Evolutionary conservation across 2,113 vertebrate genomes (phyloP).

Genomic region (Greenwoodochromis staneri): DNA sequence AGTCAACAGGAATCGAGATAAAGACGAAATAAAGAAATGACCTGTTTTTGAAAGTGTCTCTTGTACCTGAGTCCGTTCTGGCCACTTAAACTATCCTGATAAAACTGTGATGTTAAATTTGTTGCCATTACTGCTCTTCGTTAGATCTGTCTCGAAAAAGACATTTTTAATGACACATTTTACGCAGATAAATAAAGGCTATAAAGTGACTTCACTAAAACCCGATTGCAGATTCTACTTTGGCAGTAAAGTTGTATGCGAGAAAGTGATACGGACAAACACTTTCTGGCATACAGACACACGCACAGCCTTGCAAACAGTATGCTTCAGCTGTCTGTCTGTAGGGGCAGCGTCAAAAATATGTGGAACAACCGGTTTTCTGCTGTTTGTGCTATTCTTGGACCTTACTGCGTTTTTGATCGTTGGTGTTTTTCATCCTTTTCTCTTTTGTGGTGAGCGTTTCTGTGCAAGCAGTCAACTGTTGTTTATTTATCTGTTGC

Average conservation of each 20-base stretch:
- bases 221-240: background rate
- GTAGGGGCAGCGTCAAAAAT: background rate
- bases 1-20: background rate
- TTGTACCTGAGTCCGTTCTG: background rate
- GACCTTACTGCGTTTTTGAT: background rate
- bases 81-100: background rate
- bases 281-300: background rate
- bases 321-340: background rate
- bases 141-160: accelerated
- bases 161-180: background rate
- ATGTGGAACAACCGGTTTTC: background rate
- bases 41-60: background rate
- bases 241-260: background rate
- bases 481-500: background rate
- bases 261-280: background rate
- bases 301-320: background rate
- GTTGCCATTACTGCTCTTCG: background rate
- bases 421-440: background rate
- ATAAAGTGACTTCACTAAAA: background rate
- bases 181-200: background rate
- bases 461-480: background rate
- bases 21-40: background rate
- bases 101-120: background rate
- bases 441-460: background rate
- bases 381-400: background rate